phyloP scores from a whole-genome alignment of 2,888 invertebrate genomes.

The Marronus borbonicus region DNA sequence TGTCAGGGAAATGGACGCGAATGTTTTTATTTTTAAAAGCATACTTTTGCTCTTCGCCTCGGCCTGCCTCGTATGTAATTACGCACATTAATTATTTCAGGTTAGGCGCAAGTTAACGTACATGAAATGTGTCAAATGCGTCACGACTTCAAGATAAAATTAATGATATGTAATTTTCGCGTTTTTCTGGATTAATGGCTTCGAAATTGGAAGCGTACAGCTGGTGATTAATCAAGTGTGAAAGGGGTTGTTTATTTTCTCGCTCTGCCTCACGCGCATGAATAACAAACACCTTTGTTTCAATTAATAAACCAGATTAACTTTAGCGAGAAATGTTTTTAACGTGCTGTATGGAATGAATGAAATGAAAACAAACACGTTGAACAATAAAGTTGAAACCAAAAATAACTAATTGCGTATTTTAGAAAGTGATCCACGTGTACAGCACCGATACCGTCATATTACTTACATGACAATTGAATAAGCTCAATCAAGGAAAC shows the following conservation, averaged over 20 bases:
- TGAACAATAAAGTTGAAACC: no score
- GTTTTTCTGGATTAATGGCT: constrained; percentile 1
- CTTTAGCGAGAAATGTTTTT: no score
- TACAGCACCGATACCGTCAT: no score
- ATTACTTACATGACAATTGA: no score
- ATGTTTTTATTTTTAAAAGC: constrained; percentile 8
- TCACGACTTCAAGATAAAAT: constrained; percentile 1
- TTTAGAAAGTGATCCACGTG: no score
- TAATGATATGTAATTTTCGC: constrained; percentile 9
- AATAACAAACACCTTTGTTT: no score
- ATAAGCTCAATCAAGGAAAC: no score
- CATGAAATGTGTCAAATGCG: not conserved
- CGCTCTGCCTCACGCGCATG: no score
- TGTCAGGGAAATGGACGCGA: constrained; percentile 8
- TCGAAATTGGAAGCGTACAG: not conserved
- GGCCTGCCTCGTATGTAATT: constrained; percentile 1
- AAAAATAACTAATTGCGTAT: no score
- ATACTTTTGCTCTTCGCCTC: not conserved
- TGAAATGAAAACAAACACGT: no score
- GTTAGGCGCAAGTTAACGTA: constrained; percentile 5
- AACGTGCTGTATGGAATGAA: no score
- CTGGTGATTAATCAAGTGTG: not conserved
- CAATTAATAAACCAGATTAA: no score
- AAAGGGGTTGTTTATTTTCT: constrained; percentile 4
- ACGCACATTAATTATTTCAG: constrained; percentile 13